phyloP scores from a whole-genome alignment of 2,888 invertebrate species.

The Hypsopygia costalis region DNA sequence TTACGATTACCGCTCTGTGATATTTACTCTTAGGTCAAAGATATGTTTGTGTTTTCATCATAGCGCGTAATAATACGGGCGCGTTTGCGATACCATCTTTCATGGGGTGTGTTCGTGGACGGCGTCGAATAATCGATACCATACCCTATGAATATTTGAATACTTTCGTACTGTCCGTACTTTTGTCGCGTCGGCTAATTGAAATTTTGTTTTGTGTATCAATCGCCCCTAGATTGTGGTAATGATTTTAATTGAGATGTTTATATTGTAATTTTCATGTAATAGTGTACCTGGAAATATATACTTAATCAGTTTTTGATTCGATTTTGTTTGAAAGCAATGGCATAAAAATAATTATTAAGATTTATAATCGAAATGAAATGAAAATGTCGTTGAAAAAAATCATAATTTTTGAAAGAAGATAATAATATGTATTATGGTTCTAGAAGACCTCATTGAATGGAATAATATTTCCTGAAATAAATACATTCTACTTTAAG shows the following conservation, averaged over 20 bases:
- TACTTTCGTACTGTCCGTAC: slow-evolving; percentile 43
- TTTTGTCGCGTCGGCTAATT: slow-evolving; percentile 57
- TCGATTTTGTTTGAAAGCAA: too few relatives aligned
- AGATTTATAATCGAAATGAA: too few relatives aligned
- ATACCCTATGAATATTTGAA: slow-evolving; percentile 69
- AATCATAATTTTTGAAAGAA: too few relatives aligned
- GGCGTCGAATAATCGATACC: slow-evolving; percentile 55
- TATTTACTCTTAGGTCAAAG: slow-evolving; percentile 40
- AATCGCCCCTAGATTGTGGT: slow-evolving; percentile 24
- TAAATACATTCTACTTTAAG: too few relatives aligned
- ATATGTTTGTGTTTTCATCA: slow-evolving; percentile 48
- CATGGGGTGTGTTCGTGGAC: slow-evolving; percentile 55
- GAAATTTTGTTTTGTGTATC: slow-evolving; percentile 58
- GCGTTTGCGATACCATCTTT: slow-evolving; percentile 70
- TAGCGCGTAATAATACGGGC: slow-evolving; percentile 57
- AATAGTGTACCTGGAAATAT: slow-evolving; percentile 11
- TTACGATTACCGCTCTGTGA: slow-evolving; percentile 17
- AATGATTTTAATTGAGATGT: slow-evolving; percentile 26
- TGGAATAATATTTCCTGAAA: too few relatives aligned
- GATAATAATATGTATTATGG: too few relatives aligned
- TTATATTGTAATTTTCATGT: not conserved
- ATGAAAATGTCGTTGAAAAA: too few relatives aligned
- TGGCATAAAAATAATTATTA: too few relatives aligned
- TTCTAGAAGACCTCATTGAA: too few relatives aligned
- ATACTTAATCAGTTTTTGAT: too few relatives aligned